Base-by-base conservation (phyloP, 92 coral and sea anemone genomes). In the Metridium senile region DNA sequence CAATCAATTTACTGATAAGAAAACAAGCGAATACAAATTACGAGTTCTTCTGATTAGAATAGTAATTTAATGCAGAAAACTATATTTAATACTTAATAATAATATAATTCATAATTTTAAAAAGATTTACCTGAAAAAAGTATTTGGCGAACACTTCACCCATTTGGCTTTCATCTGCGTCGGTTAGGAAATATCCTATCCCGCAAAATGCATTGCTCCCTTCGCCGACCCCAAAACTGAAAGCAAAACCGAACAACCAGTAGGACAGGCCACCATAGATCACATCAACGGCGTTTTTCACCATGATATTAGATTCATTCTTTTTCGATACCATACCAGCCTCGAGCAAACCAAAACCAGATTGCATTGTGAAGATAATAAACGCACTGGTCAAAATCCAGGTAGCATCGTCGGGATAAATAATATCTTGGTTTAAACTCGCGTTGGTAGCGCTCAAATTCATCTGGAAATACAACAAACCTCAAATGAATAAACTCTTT, bases 351-450 rank as follows among this genome's bases (percentile, higher is more conserved):
- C 98, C 98, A 72, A 93, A 93, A 11, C 98, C 98, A 1, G 98
- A 91, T 64, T 94, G 98, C 98, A 94, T 94, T 34, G 98, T 94
- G 70, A 94, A 94, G 43, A 94, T 94, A 20, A 94, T 94, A 58
- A 94, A 94, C 11, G 98, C 98, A 28, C 93, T 88, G 11, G 98
- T 91, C 39, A 93, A 83, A 51, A 93, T 91, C 98, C 98, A 93
- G 1, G 97, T 93, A 18, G 98, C 98, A 58, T 93, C 97, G 66
- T 93, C 98, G 0, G 98, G 89, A 3, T 70, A 66, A 21, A 93
- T 78, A 20, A 57, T 52, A 10, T 74, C 75, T 29, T 81, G n/a
- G n/a, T n/a, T n/a, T n/a, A n/a, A n/a, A n/a, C n/a, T n/a, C n/a
- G n/a, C n/a, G n/a, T n/a, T n/a, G n/a, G n/a, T n/a, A n/a, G n/a